A percentile compares a stretch with the other conserved stretches of the same genome.
These are phyloP conservation scores for Acanthoscelides obtectus DNA, from an alignment of 2,888 invertebrate species.

Conservation along the genomic window DNA sequence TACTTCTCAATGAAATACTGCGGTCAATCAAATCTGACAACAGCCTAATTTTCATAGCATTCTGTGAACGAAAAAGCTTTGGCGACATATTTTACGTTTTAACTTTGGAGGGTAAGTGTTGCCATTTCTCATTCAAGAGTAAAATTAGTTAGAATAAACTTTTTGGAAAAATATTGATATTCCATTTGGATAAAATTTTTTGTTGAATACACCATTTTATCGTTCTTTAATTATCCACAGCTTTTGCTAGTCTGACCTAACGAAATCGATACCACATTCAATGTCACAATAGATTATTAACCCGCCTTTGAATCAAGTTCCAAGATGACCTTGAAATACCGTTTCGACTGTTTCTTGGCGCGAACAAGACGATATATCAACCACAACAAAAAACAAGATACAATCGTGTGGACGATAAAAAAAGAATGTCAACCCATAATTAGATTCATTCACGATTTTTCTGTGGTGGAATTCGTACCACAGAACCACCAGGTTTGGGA, in stretches of 20 bases:
- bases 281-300: not conserved
- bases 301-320: not conserved
- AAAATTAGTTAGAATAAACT: no score
- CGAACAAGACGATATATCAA: not conserved
- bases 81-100: no score
- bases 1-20: no score
- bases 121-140: no score
- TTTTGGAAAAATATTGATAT: no score
- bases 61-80: no score
- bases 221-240: no score
- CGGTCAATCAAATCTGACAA: no score
- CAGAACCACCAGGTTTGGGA: not conserved
- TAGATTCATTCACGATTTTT: not conserved
- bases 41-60: no score
- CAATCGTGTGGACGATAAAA: not conserved
- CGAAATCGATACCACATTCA: not conserved
- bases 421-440: not conserved
- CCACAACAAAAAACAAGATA: not conserved
- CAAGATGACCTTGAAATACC: not conserved
- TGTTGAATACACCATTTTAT: no score
- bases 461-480: not conserved
- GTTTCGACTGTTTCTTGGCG: not conserved
- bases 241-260: not conserved
- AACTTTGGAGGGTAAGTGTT: no score
- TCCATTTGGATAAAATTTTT: no score